phyloP scores from a whole-genome alignment of 2,113 vertebrate species.

The Loxodonta africana region DNA sequence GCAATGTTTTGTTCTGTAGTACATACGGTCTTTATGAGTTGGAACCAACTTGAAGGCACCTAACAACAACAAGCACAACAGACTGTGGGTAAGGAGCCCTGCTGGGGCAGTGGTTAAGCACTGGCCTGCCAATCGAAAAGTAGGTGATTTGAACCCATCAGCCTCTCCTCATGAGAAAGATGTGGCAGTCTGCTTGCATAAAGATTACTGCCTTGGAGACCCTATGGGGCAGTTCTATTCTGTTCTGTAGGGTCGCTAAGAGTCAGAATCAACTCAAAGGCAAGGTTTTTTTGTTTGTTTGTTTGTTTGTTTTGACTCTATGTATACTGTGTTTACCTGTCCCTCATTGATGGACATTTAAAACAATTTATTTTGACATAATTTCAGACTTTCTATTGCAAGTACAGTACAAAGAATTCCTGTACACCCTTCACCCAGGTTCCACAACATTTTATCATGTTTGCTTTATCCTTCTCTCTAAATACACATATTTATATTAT shows the following conservation, averaged over 20 bases:
- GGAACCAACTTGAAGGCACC: background rate
- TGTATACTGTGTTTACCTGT: background rate
- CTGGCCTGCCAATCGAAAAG: background rate
- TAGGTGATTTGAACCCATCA: background rate
- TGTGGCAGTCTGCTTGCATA: background rate
- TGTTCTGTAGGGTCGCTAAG: background rate
- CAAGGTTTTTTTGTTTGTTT: background rate
- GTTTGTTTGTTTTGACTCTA: no score
- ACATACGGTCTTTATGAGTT: background rate
- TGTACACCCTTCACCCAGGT: background rate
- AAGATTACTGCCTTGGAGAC: background rate
- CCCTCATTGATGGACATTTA: background rate
- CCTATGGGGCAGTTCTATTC: background rate
- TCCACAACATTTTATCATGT: background rate
- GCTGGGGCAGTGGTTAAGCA: background rate
- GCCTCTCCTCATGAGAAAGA: background rate
- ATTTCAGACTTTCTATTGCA: background rate
- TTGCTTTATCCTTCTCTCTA: background rate
- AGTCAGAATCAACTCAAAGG: background rate
- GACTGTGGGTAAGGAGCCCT: background rate
- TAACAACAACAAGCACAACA: background rate
- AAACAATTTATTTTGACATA: constrained; percentile 23
- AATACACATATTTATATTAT: background rate
- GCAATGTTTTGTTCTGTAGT: background rate
- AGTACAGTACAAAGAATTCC: background rate